phyloP scores from a whole-genome alignment of 2,113 vertebrate species.

The Odocoileus hemionus region DNA sequence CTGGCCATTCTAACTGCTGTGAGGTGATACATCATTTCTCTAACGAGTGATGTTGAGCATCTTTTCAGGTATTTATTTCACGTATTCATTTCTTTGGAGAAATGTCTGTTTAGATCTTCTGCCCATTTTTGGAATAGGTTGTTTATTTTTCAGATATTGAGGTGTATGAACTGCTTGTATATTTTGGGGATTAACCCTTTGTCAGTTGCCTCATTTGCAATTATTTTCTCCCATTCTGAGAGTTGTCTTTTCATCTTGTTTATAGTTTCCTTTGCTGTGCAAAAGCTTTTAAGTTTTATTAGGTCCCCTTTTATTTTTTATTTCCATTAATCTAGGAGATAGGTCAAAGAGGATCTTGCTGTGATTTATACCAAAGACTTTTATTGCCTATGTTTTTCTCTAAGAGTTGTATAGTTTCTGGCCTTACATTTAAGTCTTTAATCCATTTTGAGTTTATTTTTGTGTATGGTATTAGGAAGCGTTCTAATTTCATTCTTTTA shows the following conservation, averaged over 20 bases:
- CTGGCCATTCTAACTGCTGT: not conserved
- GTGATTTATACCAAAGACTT: not conserved
- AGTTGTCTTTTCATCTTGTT: not conserved
- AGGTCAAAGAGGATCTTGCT: not conserved
- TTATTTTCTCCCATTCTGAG: not conserved
- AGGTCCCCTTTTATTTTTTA: not conserved
- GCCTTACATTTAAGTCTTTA: not conserved
- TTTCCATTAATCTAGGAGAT: not conserved
- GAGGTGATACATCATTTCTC: not conserved
- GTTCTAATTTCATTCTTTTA: not conserved
- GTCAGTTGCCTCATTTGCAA: not conserved
- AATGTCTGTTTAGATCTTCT: not conserved
- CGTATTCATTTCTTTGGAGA: not conserved
- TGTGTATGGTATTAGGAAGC: not conserved
- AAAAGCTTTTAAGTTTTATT: not conserved
- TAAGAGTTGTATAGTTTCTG: not conserved
- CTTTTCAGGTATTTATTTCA: not conserved
- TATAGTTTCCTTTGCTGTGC: not conserved
- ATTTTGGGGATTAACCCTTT: not conserved
- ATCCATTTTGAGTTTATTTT: not conserved
- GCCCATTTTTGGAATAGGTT: not conserved
- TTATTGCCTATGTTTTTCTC: not conserved
- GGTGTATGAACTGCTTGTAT: not conserved
- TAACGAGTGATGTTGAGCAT: not conserved
- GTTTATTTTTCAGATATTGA: not conserved